Evolutionary conservation across 2,113 vertebrate species (phyloP), one percentile per base, ranked within the genome.

Genomic region (Gnathonemus longibarbis): DNA sequence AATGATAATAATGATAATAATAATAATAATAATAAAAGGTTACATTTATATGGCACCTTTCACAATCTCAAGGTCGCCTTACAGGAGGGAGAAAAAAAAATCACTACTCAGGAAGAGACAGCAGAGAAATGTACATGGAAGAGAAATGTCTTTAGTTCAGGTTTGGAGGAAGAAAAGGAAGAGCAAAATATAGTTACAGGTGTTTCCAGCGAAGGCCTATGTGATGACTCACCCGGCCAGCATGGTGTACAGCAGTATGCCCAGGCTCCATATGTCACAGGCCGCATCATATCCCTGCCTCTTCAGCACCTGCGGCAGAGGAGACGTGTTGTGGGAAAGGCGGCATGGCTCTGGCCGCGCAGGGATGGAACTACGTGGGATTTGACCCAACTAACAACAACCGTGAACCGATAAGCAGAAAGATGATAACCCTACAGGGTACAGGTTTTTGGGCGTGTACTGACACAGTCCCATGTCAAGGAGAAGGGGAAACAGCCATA

Each of bases 221-320:
- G 74, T 39, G 17, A 42, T 39, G 35, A 77, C 83, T 84, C 83
- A 99, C 98, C 98, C 98, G 39, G 98, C 98, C 90, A 99, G 91
- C 97, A 99, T 99, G 91, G 98, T 99, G 92, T 99, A 99, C 1
- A 99, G 93, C 21, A 99, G 95, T 93, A 98, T 97, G 5, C 98
- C 98, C 92, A 99, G 87, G 87, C 98, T 99, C 98, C 98, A 99
- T 93, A 99, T 96, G 92, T 99, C 98, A 89, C 98, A 99, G 0
- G 98, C 98, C 17, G 98, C 98, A 9, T 99, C 98, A 0, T 99
- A 99, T 87, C 98, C 98, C 91, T 99, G 98, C 42, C 97, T 97
- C 93, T 97, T 99, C 49, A 99, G 94, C 91, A 99, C 97, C 98
- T 99, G 84, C 0, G 56, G 0, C 49, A 90, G n/a, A 84, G 15